Base-by-base conservation (phyloP, 2,797 vertebrate genomes). In the Lacerta bilineata region DNA sequence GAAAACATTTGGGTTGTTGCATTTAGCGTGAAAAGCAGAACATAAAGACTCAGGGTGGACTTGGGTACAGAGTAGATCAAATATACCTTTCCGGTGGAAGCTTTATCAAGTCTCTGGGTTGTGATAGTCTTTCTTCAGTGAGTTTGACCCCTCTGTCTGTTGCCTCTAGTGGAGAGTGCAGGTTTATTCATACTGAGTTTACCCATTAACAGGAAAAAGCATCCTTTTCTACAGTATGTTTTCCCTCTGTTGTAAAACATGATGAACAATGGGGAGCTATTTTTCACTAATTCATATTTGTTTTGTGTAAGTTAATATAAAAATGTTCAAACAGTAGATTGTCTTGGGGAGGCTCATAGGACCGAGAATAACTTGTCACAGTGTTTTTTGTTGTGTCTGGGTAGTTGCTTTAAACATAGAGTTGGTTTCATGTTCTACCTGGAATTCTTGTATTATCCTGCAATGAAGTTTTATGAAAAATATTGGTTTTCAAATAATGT, bases 1-100 rank as follows among this genome's bases (percentile, higher is more conserved):
- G 87, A 94, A 94, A 94, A 90, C 81, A 81, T 59, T 25, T 79
- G 20, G 75, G 10, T 0, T 76, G 55, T 64, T 23, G 7, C 61
- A 13, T 83, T 78, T 68, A 77, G 36, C 78, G 11, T n/a, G 33
- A 59, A 83, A 83, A 50, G 27, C 61, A 83, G 87, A 76, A 75
- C 29, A 9, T 25, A 66, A 25, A 77, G 36, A 88, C 33, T 88
- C 77, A 61, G 13, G 43, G 66, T 78, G 33, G 43, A 33, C 68
- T 50, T 46, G 55, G 41, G 13, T 50, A 69, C 18, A 77, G 72
- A 69, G 55, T 46, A 77, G 41, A 33, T 74, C 20, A 66, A 39
- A 5, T 50, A 27, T 50, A 27, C 74, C 33, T 43, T 25, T 68
- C 61, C 77, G 33, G 69, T 68, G 8, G 36, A 3, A 27, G 17